These are phyloP conservation scores for Gymnoscopelus microlampas DNA, from an alignment of 2,797 vertebrate genomes.

Conservation along the genomic window DNA sequence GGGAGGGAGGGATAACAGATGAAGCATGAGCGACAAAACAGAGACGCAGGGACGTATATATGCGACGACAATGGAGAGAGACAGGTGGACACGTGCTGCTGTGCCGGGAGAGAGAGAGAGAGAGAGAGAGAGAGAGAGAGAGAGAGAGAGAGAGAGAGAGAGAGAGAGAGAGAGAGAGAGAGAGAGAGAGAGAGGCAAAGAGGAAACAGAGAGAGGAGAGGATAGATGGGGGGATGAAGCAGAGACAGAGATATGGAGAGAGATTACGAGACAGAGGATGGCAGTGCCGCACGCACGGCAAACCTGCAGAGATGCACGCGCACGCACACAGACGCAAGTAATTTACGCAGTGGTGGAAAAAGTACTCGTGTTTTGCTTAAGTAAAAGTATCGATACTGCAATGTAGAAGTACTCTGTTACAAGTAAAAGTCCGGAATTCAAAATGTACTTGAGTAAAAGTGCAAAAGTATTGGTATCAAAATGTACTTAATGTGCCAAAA, in stretches of 20 bases:
- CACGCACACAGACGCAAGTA: conserved; percentile 9
- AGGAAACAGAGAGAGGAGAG: no score
- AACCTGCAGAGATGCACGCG: neutral
- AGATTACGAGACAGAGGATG: conserved; percentile 58
- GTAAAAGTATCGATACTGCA: no score
- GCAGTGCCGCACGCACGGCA: conserved; percentile 42
- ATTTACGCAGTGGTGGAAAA: no score
- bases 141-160: neutral
- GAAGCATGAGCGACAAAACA: conserved; percentile 65
- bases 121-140: neutral
- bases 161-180: neutral
- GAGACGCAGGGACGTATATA: conserved; percentile 42
- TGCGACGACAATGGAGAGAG: conserved; percentile 57
- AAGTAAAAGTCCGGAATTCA: no score
- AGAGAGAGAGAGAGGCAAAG: neutral
- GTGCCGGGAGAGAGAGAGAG: conserved; percentile 47
- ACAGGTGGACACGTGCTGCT: conserved; percentile 71
- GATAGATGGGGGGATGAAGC: neutral
- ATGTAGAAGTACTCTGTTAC: no score
- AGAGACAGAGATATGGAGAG: neutral
- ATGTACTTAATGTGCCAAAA: no score
- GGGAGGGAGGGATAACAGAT: conserved; percentile 62
- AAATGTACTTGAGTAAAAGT: no score
- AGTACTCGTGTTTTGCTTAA: no score
- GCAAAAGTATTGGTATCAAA: no score